Base-by-base conservation (phyloP, 2,888 invertebrate species). In the Keiferia lycopersicella region DNA sequence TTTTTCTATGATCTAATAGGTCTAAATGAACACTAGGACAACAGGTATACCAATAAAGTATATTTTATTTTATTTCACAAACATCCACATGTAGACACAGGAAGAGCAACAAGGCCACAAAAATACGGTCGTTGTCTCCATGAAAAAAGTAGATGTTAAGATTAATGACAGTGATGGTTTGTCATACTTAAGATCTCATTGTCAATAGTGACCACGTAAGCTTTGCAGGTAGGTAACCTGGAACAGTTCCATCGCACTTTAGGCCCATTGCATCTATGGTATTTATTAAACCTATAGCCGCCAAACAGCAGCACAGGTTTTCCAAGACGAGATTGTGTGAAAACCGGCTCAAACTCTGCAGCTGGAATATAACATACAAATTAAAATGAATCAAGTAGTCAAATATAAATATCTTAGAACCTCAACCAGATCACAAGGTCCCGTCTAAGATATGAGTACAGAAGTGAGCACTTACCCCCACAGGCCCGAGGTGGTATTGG, bases 221-320 rank as follows among this genome's bases (percentile, higher is more conserved):
- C 51, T 53, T 26, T 53, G 8, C 26, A 53, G 14, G 12, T 7
- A 22, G 51, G 51, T 2, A 22, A 6, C 22, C 51, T 53, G 22
- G 51, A 53, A 14, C 51, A 53, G 12, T 2, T 22, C 51, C 51
- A 53, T 22, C 51, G 20, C 12, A 53, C 22, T 22, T 14, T 53
- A 14, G 51, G 51, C 12, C 51, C 51, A 26, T 53, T 53, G 51
- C 51, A 53, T 26, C 12, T 22, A 14, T 53, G 22, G 14, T 53
- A 22, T 22, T 53, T 53, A 22, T 53, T 53, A 14, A 53, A 53
- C 22, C 51, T 22, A 14, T 22, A 53, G 2, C 14, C 22, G 2
- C 14, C 51, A 7, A 56, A 26, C 6, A 56, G 30, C 30, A 56
- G n/a, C n/a, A 56, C 56, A 16, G 56, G 56, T 34, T 56, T 56